Evolutionary conservation across 1,140 invertebrate species (phyloP), one percentile per base, ranked within the genome.

Genomic region (Drosophila melanica): DNA sequence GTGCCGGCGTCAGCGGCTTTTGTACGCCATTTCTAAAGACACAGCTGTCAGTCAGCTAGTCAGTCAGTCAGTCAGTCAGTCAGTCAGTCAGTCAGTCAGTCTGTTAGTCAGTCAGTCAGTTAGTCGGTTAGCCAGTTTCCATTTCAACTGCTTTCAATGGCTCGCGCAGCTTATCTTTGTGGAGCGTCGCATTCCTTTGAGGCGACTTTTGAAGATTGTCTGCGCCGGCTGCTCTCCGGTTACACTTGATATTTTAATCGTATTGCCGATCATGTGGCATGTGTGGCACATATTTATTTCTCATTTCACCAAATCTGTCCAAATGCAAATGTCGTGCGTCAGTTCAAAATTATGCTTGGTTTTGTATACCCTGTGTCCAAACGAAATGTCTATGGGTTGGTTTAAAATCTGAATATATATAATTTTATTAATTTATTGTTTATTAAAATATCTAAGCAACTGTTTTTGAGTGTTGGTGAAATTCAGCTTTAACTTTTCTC

Each of bases 1-100:
- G 59, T 70, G 66, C 45, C 54, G 67, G 72, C 58, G 45, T 69
- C 58, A 62, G 66, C 51, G 50, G 57, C 82, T 86, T 86, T 86
- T 86, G 82, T 89, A 79, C 79, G 79, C 84, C 82, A 82, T 86
- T 86, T 86, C 71, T 71, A 86, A 86, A 86, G 82, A 86, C 71
- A 60, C 69, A 65, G 74, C 58, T 47, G 64, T 72, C 71, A 74
- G 58, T 45, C 58, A 60, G 33, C 68, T 48, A n/a, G 50, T 60
- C 54, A 53, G 16, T 59, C 63, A 54, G 27, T 55, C 41, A 45
- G 48, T 54, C 55, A 60, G 3, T 60, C 33, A 68, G n/a, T 58
- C 41, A 60, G 30, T 55, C 54, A 67, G 35, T 51, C 42, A 54
- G 77, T 84, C 62, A 55, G 71, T 75, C 67, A 84, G 71, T 82